A percentile compares a stretch with the other conserved stretches of the same genome.
phyloP scores from a whole-genome alignment of 2,888 invertebrate genomes.

The Bugulina stolonifera region DNA sequence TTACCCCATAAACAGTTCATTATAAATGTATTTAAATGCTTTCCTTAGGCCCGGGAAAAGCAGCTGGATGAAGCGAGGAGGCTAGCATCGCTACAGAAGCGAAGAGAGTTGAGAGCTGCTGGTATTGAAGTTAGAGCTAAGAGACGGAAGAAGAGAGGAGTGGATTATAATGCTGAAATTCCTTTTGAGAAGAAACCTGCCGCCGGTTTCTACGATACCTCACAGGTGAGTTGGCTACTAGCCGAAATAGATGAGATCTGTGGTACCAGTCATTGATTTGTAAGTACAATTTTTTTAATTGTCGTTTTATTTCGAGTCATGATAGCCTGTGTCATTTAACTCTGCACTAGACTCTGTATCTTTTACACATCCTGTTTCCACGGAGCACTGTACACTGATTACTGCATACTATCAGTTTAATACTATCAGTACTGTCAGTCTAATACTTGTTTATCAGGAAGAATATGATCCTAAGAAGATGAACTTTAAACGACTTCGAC shows the following conservation, averaged over 20 bases:
- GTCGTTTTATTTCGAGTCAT: no score
- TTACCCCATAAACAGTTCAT: no score
- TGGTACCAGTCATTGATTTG: no score
- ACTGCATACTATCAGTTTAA: no score
- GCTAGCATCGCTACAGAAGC: conserved; percentile 90
- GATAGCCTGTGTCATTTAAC: no score
- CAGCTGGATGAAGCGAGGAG: conserved; percentile 94
- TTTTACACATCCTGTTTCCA: no score
- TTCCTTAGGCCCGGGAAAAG: conserved; percentile 86
- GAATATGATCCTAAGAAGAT: conserved; percentile 79
- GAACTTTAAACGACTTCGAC: conserved; percentile 80
- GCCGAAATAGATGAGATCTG: no score
- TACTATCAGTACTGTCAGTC: no score
- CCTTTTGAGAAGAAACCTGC: conserved; percentile 94
- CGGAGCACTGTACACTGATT: no score
- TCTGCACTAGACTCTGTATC: no score
- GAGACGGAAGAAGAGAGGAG: conserved; percentile 65
- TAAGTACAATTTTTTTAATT: no score
- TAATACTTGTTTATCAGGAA: conserved; percentile 57
- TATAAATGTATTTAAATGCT: no score
- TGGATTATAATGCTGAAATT: conserved; percentile 94
- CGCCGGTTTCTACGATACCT: conserved; percentile 88
- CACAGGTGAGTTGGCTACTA: conserved; percentile 56
- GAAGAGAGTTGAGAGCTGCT: conserved; percentile 93
- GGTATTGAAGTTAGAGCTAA: conserved; percentile 65